Conservation (phyloP, 2,888 invertebrate genomes). For the Heliconius erato region DNA sequence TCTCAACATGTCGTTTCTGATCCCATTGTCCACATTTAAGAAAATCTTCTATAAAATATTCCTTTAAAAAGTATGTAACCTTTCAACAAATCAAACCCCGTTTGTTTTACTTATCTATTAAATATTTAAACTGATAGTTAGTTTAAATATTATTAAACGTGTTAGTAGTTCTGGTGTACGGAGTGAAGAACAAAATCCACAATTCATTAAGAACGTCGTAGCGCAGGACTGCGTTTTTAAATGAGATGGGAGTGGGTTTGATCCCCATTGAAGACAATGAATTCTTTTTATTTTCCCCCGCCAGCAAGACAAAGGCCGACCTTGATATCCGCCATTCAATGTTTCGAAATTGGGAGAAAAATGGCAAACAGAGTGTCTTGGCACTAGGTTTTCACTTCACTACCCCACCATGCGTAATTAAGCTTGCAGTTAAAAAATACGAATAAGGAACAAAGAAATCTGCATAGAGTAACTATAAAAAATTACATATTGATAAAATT, state of each 20-base stretch:
- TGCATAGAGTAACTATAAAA: not conserved
- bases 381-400: too few species aligned
- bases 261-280: not conserved
- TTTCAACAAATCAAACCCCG: constrained; percentile 25
- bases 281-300: not conserved
- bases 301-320: not conserved
- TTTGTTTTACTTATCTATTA: constrained; percentile 33
- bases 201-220: not conserved
- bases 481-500: not conserved
- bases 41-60: constrained; percentile 26
- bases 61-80: not conserved
- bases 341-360: not conserved
- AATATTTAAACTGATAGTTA: constrained; percentile 11
- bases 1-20: constrained; percentile 7
- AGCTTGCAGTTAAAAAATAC: not conserved
- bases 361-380: not conserved
- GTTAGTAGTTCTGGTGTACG: not conserved
- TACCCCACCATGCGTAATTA: too few species aligned
- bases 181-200: not conserved
- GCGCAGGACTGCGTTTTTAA: not conserved
- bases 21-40: constrained; percentile 22
- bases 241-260: not conserved
- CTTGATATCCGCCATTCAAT: not conserved
- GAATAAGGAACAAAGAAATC: not conserved
- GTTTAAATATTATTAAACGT: constrained; percentile 3